A percentile compares a stretch with the other conserved stretches of the same genome.
Evolutionary conservation across 2,888 invertebrate genomes (phyloP).

Genomic region (Lycocerus yunnanus): DNA sequence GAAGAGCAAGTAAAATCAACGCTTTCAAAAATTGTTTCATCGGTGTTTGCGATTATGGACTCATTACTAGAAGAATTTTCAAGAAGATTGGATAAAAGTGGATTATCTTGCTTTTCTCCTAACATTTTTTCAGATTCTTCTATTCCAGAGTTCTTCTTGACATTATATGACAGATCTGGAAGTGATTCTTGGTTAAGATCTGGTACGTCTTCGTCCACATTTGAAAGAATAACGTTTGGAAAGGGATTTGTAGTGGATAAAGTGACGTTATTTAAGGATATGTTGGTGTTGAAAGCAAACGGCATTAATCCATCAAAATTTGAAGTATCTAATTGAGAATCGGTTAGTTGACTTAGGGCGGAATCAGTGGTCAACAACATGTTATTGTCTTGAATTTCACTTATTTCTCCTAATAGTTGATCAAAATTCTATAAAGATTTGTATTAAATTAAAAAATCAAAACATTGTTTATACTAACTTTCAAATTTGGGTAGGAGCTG

Average conservation of each 20-base stretch:
- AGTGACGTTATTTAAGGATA: slow-evolving; percentile 5
- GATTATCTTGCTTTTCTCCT: background rate
- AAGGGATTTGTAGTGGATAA: background rate
- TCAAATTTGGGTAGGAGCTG: slow-evolving; percentile 25
- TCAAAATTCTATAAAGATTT: slow-evolving; percentile 31
- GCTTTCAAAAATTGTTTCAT: background rate
- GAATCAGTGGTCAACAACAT: slow-evolving; percentile 36
- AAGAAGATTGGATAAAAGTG: background rate
- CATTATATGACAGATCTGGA: background rate
- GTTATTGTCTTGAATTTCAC: slow-evolving; percentile 41
- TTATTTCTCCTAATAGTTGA: slow-evolving; percentile 38
- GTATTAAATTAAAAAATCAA: background rate
- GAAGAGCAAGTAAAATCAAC: slow-evolving; percentile 19
- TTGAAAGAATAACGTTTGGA: slow-evolving; percentile 15
- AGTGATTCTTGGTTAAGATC: slow-evolving; percentile 6
- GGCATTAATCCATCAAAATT: slow-evolving; percentile 18
- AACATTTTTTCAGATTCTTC: background rate
- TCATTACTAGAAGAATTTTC: background rate
- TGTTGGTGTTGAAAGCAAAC: slow-evolving; percentile 9
- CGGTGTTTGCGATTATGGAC: background rate
- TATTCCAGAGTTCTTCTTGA: too few species aligned
- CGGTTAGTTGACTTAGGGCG: slow-evolving; percentile 11
- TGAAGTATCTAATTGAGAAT: slow-evolving; percentile 14
- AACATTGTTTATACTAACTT: background rate
- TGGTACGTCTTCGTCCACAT: background rate